Conservation (phyloP, 2,113 vertebrate genomes). For the Epinephelus lanceolatus region DNA sequence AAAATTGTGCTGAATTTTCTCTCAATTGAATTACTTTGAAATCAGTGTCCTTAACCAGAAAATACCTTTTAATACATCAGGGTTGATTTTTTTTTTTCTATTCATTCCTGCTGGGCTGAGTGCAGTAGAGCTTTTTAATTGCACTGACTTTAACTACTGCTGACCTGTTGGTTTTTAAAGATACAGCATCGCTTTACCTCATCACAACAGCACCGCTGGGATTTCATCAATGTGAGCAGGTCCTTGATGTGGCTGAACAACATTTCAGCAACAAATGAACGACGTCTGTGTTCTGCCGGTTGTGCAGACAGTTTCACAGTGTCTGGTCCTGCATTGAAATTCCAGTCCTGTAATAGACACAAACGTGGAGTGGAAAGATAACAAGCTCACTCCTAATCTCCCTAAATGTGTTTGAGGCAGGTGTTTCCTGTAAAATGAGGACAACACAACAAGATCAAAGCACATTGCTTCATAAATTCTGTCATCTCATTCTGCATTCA, state of each 20-base stretch:
- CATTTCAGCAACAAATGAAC: constrained; percentile 68
- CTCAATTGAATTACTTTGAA: not conserved
- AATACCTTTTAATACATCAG: not conserved
- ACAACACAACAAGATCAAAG: constrained; percentile 70
- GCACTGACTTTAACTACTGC: not conserved
- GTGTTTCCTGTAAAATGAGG: constrained; percentile 67
- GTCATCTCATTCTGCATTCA: constrained; percentile 49
- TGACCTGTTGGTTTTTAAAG: constrained; percentile 32
- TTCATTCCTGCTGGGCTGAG: not conserved
- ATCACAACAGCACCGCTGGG: not conserved
- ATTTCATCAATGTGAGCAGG: constrained; percentile 28
- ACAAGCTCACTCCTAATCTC: constrained; percentile 77
- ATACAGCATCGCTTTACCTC: constrained; percentile 15
- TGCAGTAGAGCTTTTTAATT: constrained; percentile 25
- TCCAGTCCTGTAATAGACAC: constrained; percentile 72
- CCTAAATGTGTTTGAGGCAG: constrained; percentile 71
- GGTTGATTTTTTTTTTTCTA: not conserved
- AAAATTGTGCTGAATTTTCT: not conserved
- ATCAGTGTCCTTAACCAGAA: not conserved
- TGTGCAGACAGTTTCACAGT: constrained; percentile 64
- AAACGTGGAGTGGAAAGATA: constrained; percentile 75
- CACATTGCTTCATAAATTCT: constrained; percentile 64
- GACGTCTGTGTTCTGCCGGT: constrained; percentile 59
- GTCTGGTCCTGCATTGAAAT: constrained; percentile 79
- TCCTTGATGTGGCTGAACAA: constrained; percentile 48